Percentiles rank a stretch among this genome's conserved stretches.
These are phyloP conservation scores for Pogona vitticeps DNA, from an alignment of 2,113 vertebrate species.

Conservation along the genomic window DNA sequence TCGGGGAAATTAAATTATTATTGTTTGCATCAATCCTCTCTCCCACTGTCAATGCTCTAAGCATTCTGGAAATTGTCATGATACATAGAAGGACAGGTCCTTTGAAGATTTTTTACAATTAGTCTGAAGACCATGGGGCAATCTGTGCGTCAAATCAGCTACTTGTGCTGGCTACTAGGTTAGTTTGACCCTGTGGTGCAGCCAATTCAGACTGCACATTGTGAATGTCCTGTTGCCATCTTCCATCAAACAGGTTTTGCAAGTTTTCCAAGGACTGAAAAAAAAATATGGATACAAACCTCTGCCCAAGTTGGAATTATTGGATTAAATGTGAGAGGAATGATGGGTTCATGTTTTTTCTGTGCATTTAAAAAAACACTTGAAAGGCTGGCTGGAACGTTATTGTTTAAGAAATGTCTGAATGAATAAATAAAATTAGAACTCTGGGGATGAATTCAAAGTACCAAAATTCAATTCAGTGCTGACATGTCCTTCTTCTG, in stretches of 20 bases:
- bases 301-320: not conserved
- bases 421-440: conserved; percentile 16
- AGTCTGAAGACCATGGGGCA: too few relatives aligned
- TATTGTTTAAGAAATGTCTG: conserved; percentile 4
- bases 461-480: not conserved
- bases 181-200: not conserved
- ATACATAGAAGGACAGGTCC: too few relatives aligned
- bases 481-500: not conserved
- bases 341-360: not conserved
- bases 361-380: not conserved
- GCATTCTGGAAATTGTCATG: too few relatives aligned
- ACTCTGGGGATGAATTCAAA: not conserved
- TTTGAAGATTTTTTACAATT: not conserved
- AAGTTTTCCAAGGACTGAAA: not conserved
- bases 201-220: not conserved
- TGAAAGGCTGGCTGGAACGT: not conserved
- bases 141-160: too few relatives aligned
- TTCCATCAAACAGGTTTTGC: not conserved
- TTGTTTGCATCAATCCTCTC: too few relatives aligned
- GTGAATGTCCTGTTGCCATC: too few relatives aligned
- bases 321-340: not conserved
- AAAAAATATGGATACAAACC: not conserved
- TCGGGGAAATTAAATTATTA: too few relatives aligned
- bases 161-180: not conserved
- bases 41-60: too few relatives aligned